Base-by-base conservation (phyloP, 2,797 vertebrate species). In the Xerus rutilus region DNA sequence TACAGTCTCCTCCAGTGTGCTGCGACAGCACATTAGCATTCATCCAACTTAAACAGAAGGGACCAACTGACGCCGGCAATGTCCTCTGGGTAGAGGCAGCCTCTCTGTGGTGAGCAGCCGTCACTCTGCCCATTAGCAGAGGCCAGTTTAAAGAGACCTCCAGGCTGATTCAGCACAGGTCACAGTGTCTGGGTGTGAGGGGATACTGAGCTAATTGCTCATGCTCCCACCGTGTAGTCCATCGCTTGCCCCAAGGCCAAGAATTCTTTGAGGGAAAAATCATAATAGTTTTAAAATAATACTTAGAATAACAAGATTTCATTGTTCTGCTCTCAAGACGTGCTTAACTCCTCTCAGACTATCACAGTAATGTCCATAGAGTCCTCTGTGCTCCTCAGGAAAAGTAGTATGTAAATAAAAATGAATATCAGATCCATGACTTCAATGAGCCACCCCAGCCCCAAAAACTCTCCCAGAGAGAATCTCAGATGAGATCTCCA, bases 261-360 rank as follows among this genome's bases (percentile, higher is more conserved):
- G 85, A 93, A 95, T 93, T 88, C 89, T 94, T 91, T 95, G 62
- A 95, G 95, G 93, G 72, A 93, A 78, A 67, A 93, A 93, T 91
- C 65, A 91, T 85, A 23, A 74, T 87, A 59, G 39, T 47, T 86
- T 78, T 77, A 84, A 84, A 89, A 94, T 87, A 67, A 95, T 64
- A 81, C 87, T 93, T 78, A 94, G 57, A 62, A 83, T 28, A 89
- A 90, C 39, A 89, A 52, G 64, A 30, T 76, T 91, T 91, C 54
- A 67, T 62, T 57, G 59, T 74, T 88, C 39, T 28, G 47, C 45
- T 82, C 82, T 69, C 70, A 28, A 25, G 65, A 69, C 62, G 78
- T 95, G 74, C 57, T 64, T 57, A 87, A 93, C 32, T 85, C 79
- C 67, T 89, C 77, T 76, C 28, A n/a, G 92, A 89, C 47, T 78